Conservation (phyloP, 2,888 invertebrate genomes). For the Ernsta delagoae region DNA sequence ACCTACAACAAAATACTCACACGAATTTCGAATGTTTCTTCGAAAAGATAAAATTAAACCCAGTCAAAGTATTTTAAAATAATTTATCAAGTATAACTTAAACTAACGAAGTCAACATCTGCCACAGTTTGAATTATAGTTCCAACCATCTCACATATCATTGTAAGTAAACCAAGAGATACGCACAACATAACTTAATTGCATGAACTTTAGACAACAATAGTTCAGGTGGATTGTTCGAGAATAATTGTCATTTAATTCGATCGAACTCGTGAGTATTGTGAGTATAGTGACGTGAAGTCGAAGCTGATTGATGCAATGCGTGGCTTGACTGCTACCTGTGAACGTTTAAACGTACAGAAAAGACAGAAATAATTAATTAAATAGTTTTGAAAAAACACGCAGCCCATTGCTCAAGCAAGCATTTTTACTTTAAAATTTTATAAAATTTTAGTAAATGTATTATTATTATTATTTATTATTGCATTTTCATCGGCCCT, state of each 20-base stretch:
- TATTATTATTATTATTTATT: too few relatives aligned
- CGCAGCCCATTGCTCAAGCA: too few relatives aligned
- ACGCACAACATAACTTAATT: slow-evolving; percentile 25
- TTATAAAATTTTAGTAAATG: too few relatives aligned
- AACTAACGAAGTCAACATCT: neutral
- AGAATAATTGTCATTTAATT: slow-evolving; percentile 35
- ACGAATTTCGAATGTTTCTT: too few relatives aligned
- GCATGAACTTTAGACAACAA: slow-evolving; percentile 34
- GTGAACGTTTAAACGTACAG: too few relatives aligned
- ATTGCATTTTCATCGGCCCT: too few relatives aligned
- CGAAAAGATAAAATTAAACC: too few relatives aligned
- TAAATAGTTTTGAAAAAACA: too few relatives aligned
- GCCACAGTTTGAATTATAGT: slow-evolving; percentile 17
- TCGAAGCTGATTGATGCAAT: slow-evolving; percentile 27
- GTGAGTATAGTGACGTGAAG: slow-evolving; percentile 10
- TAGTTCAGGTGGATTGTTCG: slow-evolving; percentile 25
- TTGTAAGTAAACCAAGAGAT: neutral
- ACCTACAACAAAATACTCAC: too few relatives aligned
- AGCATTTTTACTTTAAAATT: too few relatives aligned
- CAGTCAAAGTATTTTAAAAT: neutral
- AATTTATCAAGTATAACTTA: neutral
- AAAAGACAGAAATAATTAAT: too few relatives aligned
- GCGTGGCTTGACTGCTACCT: neutral
- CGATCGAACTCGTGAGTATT: slow-evolving; percentile 23
- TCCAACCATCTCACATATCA: neutral